Evolutionary conservation across 2,113 vertebrate species (phyloP).

Genomic region (Trinectes maculatus): DNA sequence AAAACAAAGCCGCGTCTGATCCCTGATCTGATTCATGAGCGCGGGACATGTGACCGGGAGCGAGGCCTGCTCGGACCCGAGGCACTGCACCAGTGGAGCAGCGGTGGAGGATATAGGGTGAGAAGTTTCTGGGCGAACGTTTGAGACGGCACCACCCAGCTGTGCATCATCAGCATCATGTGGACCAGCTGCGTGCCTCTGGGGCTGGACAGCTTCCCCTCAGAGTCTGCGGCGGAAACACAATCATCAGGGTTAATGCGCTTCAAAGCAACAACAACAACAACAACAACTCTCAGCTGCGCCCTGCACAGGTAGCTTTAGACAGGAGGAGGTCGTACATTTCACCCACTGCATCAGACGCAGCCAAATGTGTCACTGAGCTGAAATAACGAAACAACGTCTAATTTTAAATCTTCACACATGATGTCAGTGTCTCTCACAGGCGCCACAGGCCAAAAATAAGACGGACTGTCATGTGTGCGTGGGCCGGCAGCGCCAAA

Average conservation of each 20-base stretch:
- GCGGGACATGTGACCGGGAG: slow-evolving; percentile 54
- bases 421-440: too few species aligned
- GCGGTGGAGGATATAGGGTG: slow-evolving; percentile 80
- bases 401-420: too few species aligned
- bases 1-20: slow-evolving; percentile 71
- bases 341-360: too few species aligned
- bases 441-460: too few species aligned
- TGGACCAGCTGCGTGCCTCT: slow-evolving; percentile 78
- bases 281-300: background rate
- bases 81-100: slow-evolving; percentile 24
- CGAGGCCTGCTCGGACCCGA: slow-evolving; percentile 64
- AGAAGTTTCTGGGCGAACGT: slow-evolving; percentile 81
- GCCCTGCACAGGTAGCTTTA: too few species aligned
- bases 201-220: slow-evolving; percentile 74
- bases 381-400: too few species aligned
- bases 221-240: slow-evolving; percentile 72
- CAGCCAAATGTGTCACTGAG: too few species aligned
- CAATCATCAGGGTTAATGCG: slow-evolving; percentile 12
- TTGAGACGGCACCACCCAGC: slow-evolving; percentile 83
- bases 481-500: too few species aligned
- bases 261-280: slow-evolving; percentile 4
- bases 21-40: slow-evolving; percentile 64
- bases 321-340: too few species aligned
- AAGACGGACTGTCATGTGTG: too few species aligned
- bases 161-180: slow-evolving; percentile 87